Evolutionary conservation across 2,888 invertebrate species (phyloP).

Genomic region (Caenorhabditis sp.): DNA sequence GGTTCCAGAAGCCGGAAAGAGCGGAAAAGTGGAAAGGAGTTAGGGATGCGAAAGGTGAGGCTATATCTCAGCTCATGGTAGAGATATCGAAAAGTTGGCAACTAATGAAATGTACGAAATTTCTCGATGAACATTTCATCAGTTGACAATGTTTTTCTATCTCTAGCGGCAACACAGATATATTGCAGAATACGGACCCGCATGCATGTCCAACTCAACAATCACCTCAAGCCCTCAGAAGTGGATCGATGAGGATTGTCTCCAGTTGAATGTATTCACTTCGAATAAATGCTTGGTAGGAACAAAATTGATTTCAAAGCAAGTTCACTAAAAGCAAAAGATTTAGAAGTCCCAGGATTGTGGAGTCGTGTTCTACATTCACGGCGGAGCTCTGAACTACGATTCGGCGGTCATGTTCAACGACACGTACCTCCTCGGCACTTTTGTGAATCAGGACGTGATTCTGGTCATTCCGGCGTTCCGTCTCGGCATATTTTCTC

Average conservation of each 20-base stretch:
- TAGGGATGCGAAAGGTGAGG: constrained; percentile 56
- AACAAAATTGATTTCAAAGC: neutral
- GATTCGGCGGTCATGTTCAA: constrained; percentile 76
- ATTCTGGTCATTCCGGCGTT: constrained; percentile 69
- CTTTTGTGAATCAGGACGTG: constrained; percentile 57
- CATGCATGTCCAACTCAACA: constrained; percentile 72
- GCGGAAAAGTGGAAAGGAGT: constrained; percentile 64
- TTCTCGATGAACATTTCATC: too few species aligned
- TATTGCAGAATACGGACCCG: constrained; percentile 64
- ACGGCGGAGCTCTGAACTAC: constrained; percentile 72
- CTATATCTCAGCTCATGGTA: too few species aligned
- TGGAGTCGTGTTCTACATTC: constrained; percentile 70
- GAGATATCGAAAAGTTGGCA: too few species aligned
- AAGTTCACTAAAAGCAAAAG: neutral
- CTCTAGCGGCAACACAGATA: neutral
- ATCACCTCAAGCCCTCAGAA: constrained; percentile 63
- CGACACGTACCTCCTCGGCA: constrained; percentile 62
- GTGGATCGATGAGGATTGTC: constrained; percentile 72
- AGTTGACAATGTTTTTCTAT: neutral
- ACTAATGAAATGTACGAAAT: too few species aligned
- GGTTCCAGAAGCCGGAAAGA: constrained; percentile 62
- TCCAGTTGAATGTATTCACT: constrained; percentile 70
- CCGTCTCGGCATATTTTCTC: constrained; percentile 65
- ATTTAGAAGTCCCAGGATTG: constrained; percentile 55
- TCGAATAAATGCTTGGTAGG: constrained; percentile 62